phyloP scores from a whole-genome alignment of 2,113 vertebrate genomes.

The Hippocampus guttulatus region DNA sequence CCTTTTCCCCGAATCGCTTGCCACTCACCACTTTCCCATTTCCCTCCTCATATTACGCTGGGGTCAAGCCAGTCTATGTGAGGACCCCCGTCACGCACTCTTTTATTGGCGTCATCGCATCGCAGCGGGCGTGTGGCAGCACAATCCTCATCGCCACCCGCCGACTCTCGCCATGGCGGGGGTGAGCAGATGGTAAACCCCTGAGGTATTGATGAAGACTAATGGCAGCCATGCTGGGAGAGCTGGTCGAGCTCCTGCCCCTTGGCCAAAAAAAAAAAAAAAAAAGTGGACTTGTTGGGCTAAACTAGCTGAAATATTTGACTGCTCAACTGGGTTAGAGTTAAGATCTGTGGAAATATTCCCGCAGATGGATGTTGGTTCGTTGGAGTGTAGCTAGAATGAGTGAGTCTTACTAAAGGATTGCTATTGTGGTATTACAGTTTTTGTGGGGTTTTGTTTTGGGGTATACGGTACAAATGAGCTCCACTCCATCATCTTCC shows the following conservation, averaged over 20 bases:
- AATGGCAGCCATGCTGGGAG: conserved; percentile 49
- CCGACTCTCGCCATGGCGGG: conserved; percentile 28
- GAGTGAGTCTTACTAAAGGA: neutral
- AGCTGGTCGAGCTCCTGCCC: conserved; percentile 5
- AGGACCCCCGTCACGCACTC: conserved; percentile 27
- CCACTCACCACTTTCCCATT: conserved; percentile 11
- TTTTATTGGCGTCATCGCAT: conserved; percentile 56
- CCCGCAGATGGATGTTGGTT: neutral
- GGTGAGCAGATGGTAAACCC: conserved; percentile 41
- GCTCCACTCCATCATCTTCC: conserved; percentile 17
- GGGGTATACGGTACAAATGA: conserved; percentile 17
- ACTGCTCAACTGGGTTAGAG: neutral
- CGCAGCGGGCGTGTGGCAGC: conserved; percentile 45
- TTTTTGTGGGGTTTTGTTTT: conserved; percentile 26
- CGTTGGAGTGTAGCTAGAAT: neutral
- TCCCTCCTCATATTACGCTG: conserved; percentile 23
- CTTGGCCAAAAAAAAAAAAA: neutral
- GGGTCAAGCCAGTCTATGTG: conserved; percentile 27
- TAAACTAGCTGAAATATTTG: neutral
- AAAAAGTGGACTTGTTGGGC: neutral
- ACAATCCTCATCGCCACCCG: conserved; percentile 44
- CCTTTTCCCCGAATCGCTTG: conserved; percentile 5
- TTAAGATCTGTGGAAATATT: neutral
- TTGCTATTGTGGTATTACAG: neutral
- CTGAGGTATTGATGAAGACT: conserved; percentile 52